These are phyloP conservation scores for Columbina picui DNA, from an alignment of 2,113 vertebrate species.

Conservation along the genomic window DNA sequence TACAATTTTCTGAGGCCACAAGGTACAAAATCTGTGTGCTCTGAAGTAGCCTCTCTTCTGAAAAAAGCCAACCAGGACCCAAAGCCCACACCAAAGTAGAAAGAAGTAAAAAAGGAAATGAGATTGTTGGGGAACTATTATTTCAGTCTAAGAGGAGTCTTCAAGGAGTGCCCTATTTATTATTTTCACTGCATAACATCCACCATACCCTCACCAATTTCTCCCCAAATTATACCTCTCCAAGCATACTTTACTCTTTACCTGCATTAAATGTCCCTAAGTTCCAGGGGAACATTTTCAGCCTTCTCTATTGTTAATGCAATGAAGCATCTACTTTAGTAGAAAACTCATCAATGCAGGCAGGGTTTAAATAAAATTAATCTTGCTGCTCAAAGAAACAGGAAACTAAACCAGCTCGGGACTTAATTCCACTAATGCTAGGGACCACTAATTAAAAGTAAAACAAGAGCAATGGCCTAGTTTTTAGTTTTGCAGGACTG, in stretches of 20 bases:
- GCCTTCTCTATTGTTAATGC: not conserved
- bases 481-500: not conserved
- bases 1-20: not conserved
- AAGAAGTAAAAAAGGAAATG: not conserved
- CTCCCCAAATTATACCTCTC: not conserved
- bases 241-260: not conserved
- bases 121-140: not conserved
- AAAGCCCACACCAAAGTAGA: not conserved
- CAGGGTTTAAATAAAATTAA: conserved; percentile 15
- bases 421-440: not conserved
- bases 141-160: not conserved
- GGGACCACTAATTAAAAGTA: not conserved
- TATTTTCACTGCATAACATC: rapidly evolving
- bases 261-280: not conserved
- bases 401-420: not conserved
- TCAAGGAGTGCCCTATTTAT: not conserved
- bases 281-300: not conserved
- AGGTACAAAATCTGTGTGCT: not conserved
- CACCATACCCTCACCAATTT: not conserved
- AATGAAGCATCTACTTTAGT: not conserved
- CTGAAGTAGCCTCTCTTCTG: not conserved
- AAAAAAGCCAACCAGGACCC: not conserved
- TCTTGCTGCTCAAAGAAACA: not conserved
- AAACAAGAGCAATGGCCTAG: not conserved
- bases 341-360: not conserved